Evolutionary conservation across 2,888 invertebrate genomes (phyloP), one percentile per base, ranked within the genome.

Genomic region (Agrochola lota): DNA sequence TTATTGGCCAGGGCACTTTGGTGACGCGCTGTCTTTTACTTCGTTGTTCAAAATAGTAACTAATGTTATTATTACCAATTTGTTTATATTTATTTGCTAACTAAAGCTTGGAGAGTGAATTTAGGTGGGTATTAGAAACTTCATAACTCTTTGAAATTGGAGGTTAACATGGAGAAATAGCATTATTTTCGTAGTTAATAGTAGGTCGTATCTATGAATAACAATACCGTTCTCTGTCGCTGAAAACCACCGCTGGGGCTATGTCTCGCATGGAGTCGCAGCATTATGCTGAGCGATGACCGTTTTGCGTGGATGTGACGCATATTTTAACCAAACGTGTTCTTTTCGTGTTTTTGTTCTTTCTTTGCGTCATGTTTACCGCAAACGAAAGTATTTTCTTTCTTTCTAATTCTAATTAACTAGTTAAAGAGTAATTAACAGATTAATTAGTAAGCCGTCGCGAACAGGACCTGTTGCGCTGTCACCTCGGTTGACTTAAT

Each of bases 401-500:
- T 52, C 7, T 20, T 20, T 20, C 20, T 52, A 20, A 66, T 11
- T 67, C 5, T 26, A 23, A 73, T 49, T n/a, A 52, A 40, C 6
- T 23, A 20, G 46, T 52, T 64, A 5, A 55, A 70, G 35, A 49
- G 64, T 79, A 23, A 59, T 71, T 52, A 78, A 69, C 26, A 46
- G 4, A 78, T 63, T 62, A 17, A 77, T 40, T 26, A 55, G 23
- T 12, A 63, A 78, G 15, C 12, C 9, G 23, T 55, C 35, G 35
- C 15, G 11, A 55, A 46, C 46, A 71, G 12, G 35, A 74, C 74
- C 52, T 60, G 74, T 74, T 67, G 60, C 59, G 40, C 60, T 60
- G 40, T 20, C 17, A 64, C 46, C 40, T 23, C 9, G 55, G 6
- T 46, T 62, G 12, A 43, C 11, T 30, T 49, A 55, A 70, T 17